A percentile compares a stretch with the other conserved stretches of the same genome.
Conservation (phyloP, 2,888 invertebrate genomes). For the Ptychoptera albimana region DNA sequence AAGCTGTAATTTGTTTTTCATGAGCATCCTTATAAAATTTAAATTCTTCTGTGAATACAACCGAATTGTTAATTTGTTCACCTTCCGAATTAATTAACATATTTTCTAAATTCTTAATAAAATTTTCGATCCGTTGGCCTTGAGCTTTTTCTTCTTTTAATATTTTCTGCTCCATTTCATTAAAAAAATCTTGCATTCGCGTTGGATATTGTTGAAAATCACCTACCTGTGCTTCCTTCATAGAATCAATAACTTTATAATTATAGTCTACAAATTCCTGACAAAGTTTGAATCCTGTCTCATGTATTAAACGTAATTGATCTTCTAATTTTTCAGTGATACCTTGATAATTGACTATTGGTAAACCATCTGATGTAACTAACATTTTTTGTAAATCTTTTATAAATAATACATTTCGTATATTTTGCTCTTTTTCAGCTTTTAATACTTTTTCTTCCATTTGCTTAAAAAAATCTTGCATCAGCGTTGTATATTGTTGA, state of each 20-base stretch:
- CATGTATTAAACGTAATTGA: too few species aligned
- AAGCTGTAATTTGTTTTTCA: background rate
- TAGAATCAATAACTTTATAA: background rate
- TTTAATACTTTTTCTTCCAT: background rate
- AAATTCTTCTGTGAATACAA: background rate
- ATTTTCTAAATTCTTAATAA: background rate
- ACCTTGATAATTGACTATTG: too few species aligned
- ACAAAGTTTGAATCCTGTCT: background rate
- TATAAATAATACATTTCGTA: too few species aligned
- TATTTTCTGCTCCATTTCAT: conserved; percentile 1
- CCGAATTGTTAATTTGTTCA: background rate
- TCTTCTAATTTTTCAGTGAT: too few species aligned
- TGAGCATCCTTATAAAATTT: background rate
- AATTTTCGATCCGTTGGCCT: background rate
- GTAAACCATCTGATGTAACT: too few species aligned
- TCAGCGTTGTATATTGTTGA: background rate
- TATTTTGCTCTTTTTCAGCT: background rate
- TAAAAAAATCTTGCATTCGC: background rate
- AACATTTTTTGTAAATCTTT: too few species aligned
- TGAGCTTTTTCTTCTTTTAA: background rate
- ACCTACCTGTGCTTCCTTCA: background rate
- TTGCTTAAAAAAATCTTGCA: background rate
- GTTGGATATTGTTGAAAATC: background rate
- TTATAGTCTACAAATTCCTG: background rate
- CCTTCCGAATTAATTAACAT: background rate